These are phyloP conservation scores for Xestia rhomboidea DNA, from an alignment of 2,888 invertebrate genomes.

Conservation along the genomic window DNA sequence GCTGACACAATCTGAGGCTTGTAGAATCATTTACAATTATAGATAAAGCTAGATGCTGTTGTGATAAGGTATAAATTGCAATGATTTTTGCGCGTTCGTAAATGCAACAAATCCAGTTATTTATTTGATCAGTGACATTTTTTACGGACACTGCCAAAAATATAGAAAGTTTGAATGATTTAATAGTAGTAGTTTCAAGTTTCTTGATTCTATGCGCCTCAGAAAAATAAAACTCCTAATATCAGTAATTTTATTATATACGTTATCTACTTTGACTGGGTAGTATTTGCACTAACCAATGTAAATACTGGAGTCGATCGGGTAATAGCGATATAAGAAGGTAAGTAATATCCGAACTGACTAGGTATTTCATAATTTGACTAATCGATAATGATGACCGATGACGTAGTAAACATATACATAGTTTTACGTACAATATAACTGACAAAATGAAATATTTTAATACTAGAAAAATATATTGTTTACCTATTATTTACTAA, in stretches of 20 bases:
- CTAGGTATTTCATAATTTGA: constrained; percentile 22
- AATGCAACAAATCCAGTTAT: not conserved
- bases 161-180: not conserved
- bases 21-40: constrained; percentile 16
- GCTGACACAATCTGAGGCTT: not conserved
- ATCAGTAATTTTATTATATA: constrained; percentile 1
- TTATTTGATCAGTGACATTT: not conserved
- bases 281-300: not conserved
- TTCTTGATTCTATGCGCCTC: constrained; percentile 17
- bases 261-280: not conserved
- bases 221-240: not conserved
- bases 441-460: constrained; percentile 20
- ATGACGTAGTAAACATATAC: constrained; percentile 5
- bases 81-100: not conserved
- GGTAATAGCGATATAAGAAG: not conserved
- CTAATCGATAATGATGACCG: not conserved
- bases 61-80: constrained; percentile 21
- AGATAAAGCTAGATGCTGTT: not conserved
- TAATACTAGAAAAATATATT: constrained; percentile 27
- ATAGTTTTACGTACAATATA: constrained; percentile 18
- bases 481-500: constrained; percentile 36
- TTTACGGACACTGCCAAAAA: not conserved
- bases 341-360: constrained; percentile 22
- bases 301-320: not conserved
- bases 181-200: not conserved